Conservation (phyloP, 1,140 invertebrate genomes). For the Holcopasites calliopsidis region DNA sequence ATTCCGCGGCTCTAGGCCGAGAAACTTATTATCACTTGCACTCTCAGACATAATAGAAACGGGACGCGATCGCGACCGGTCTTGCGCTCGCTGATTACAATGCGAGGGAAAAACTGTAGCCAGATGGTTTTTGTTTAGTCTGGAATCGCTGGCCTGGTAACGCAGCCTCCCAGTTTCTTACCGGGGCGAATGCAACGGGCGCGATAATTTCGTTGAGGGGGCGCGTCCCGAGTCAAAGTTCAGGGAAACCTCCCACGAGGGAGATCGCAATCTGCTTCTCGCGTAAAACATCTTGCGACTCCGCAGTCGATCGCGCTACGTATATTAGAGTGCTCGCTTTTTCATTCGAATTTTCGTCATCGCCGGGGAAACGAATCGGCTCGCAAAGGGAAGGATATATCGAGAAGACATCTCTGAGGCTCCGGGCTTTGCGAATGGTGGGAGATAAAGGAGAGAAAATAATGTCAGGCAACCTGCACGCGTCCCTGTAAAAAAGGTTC, state of each 20-base stretch:
- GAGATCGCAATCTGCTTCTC: background rate
- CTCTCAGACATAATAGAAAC: slow-evolving; percentile 34
- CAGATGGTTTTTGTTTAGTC: slow-evolving; percentile 70
- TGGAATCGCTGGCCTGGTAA: slow-evolving; percentile 40
- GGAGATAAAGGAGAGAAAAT: background rate
- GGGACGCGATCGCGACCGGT: background rate
- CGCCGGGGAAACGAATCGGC: background rate
- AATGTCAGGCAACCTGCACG: background rate
- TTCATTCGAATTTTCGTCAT: background rate
- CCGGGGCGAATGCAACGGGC: background rate
- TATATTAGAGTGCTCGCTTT: background rate
- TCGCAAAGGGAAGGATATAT: background rate
- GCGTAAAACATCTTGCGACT: background rate
- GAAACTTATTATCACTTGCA: slow-evolving; percentile 41
- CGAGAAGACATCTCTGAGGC: background rate
- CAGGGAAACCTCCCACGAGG: background rate
- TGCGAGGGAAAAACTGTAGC: slow-evolving; percentile 50
- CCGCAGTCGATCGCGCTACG: no score
- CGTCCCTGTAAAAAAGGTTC: slow-evolving; percentile 9
- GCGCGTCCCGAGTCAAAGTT: slow-evolving; percentile 22
- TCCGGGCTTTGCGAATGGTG: background rate
- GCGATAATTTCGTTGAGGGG: slow-evolving; percentile 29
- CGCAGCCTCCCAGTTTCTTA: slow-evolving; percentile 22
- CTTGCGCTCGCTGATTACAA: slow-evolving; percentile 43
- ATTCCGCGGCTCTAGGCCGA: slow-evolving; percentile 17